A percentile compares a stretch with the other conserved stretches of the same genome.
These are phyloP conservation scores for Pomacea canaliculata DNA, from an alignment of 2,888 invertebrate species.

Conservation along the genomic window DNA sequence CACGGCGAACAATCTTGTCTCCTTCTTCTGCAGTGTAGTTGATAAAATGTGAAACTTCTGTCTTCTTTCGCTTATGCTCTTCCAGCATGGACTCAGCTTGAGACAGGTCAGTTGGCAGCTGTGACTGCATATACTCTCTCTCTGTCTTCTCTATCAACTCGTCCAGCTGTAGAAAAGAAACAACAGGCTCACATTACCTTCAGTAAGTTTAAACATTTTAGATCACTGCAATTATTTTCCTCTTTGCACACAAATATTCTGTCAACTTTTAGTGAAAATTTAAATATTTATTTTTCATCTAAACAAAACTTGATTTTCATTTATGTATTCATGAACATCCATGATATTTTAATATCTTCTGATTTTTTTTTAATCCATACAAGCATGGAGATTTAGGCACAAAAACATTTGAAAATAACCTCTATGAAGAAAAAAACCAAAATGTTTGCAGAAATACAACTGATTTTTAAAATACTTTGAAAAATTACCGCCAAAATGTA, in stretches of 20 bases:
- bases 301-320: too few species aligned
- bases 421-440: too few species aligned
- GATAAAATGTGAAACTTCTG: constrained; percentile 78
- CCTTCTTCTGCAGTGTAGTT: constrained; percentile 78
- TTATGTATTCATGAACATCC: too few species aligned
- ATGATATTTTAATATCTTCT: too few species aligned
- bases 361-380: too few species aligned
- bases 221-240: not conserved
- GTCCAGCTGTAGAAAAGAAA: constrained; percentile 72
- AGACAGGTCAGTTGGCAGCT: constrained; percentile 71
- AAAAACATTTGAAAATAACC: too few species aligned
- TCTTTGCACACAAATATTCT: not conserved
- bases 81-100: constrained; percentile 73
- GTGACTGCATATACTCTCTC: constrained; percentile 68
- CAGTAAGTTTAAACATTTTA: not conserved
- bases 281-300: too few species aligned
- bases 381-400: too few species aligned
- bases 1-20: constrained; percentile 78
- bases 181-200: not conserved
- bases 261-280: too few species aligned
- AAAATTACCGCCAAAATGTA: too few species aligned
- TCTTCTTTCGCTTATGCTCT: constrained; percentile 78
- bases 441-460: too few species aligned
- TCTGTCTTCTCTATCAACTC: constrained; percentile 76
- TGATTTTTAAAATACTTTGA: too few species aligned